These are phyloP conservation scores for Brachyhypopomus occidentalis DNA, from an alignment of 2,113 vertebrate species.

Conservation along the genomic window DNA sequence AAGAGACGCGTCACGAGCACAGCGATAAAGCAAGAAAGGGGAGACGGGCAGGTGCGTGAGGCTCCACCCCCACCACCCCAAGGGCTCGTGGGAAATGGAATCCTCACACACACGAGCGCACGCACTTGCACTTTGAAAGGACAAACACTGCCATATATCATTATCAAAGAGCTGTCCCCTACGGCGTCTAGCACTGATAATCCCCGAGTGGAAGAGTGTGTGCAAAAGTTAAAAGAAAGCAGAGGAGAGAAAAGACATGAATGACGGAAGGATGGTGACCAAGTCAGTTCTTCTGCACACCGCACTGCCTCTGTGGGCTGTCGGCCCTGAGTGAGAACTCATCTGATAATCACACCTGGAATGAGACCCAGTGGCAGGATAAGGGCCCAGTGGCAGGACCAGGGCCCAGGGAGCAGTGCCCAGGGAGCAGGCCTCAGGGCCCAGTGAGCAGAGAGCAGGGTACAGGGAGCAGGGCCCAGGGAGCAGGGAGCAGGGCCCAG, in stretches of 20 bases:
- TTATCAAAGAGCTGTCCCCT: not conserved
- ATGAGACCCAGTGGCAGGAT: slow-evolving; percentile 6
- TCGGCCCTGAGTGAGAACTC: not conserved
- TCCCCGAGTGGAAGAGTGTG: slow-evolving; percentile 13
- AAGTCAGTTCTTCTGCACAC: slow-evolving; percentile 3
- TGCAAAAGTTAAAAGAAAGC: not conserved
- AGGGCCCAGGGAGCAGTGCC: no score
- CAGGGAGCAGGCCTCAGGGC: not conserved
- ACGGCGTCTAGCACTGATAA: not conserved
- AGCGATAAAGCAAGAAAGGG: slow-evolving; percentile 17
- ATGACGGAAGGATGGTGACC: not conserved
- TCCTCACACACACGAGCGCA: slow-evolving; percentile 15
- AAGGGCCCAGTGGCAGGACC: no score
- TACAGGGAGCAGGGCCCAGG: slow-evolving; percentile 10
- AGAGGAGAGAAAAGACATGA: not conserved
- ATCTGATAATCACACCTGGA: slow-evolving; percentile 6
- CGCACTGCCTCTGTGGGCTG: not conserved
- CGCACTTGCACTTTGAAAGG: not conserved
- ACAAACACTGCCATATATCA: slow-evolving; percentile 11
- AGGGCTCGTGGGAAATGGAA: slow-evolving; percentile 39
- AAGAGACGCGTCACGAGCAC: slow-evolving; percentile 14
- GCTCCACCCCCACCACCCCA: slow-evolving; percentile 18
- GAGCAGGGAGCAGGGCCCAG: no score
- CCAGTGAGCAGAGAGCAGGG: not conserved
- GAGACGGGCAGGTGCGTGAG: slow-evolving; percentile 47